These are phyloP conservation scores for Folsomia manolachei DNA, from an alignment of 2,888 invertebrate genomes.

Conservation along the genomic window DNA sequence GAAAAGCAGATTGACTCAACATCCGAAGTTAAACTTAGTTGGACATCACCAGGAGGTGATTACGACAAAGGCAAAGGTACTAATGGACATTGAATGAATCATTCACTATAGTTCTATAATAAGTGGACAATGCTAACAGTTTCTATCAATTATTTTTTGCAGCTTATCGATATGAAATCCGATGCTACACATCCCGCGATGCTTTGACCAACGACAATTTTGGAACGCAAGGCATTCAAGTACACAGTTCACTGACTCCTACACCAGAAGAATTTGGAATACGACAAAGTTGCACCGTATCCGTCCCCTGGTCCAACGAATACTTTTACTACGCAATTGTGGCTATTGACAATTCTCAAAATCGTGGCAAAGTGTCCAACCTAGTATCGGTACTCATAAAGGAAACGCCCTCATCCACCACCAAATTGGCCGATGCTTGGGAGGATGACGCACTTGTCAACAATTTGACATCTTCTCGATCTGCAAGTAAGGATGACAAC, in stretches of 20 bases:
- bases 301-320: constrained; percentile 52
- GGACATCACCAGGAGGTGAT: constrained; percentile 54
- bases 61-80: constrained; percentile 53
- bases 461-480: constrained; percentile 49
- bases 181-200: constrained; percentile 51
- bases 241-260: constrained; percentile 51
- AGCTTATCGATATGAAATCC: constrained; percentile 51
- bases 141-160: constrained; percentile 8
- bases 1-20: constrained; percentile 50
- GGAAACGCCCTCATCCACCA: constrained; percentile 51
- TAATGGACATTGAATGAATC: neutral
- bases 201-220: constrained; percentile 51
- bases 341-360: constrained; percentile 50
- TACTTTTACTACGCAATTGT: constrained; percentile 52
- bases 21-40: constrained; percentile 52
- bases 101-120: neutral
- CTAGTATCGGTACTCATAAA: constrained; percentile 51
- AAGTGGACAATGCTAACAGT: neutral
- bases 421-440: constrained; percentile 49
- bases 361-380: constrained; percentile 52
- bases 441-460: constrained; percentile 48
- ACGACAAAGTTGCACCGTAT: constrained; percentile 51
- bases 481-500: constrained; percentile 41
- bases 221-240: constrained; percentile 50
- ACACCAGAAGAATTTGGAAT: constrained; percentile 51